Evolutionary conservation across 2,888 invertebrate genomes (phyloP).

Genomic region (Ariolimax columbianus): DNA sequence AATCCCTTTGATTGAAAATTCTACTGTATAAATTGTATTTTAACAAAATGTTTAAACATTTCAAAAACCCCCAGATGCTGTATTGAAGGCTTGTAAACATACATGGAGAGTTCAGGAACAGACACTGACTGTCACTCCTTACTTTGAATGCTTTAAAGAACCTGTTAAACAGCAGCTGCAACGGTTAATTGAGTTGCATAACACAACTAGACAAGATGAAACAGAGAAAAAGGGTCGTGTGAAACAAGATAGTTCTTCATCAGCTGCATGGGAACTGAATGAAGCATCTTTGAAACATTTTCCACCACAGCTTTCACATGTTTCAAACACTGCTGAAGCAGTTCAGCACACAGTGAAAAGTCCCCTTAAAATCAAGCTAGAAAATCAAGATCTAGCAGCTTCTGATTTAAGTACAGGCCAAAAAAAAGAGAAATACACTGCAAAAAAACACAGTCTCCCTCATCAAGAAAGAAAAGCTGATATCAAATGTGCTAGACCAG

Average conservation of each 20-base stretch:
- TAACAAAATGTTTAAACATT: background rate
- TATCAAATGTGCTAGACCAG: background rate
- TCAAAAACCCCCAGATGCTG: constrained; percentile 19
- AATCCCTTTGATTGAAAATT: background rate
- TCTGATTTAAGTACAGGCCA: background rate
- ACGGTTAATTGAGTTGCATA: background rate
- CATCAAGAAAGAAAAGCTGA: background rate
- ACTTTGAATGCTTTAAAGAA: constrained; percentile 37
- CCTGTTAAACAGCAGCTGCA: background rate
- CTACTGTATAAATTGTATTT: background rate
- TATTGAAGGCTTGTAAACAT: constrained; percentile 1
- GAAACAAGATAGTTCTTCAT: background rate
- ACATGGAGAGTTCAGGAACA: constrained; percentile 13
- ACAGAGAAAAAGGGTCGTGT: background rate
- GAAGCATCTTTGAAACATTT: background rate
- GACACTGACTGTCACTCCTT: constrained; percentile 18
- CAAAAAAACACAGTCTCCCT: background rate
- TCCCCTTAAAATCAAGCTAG: background rate
- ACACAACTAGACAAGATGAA: background rate
- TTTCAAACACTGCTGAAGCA: background rate
- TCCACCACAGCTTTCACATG: background rate
- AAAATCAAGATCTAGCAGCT: background rate
- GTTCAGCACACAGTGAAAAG: background rate
- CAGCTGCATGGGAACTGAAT: background rate
- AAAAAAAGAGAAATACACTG: background rate